Evolutionary conservation across 2,888 invertebrate species (phyloP).

Genomic region (Stenurella melanura): DNA sequence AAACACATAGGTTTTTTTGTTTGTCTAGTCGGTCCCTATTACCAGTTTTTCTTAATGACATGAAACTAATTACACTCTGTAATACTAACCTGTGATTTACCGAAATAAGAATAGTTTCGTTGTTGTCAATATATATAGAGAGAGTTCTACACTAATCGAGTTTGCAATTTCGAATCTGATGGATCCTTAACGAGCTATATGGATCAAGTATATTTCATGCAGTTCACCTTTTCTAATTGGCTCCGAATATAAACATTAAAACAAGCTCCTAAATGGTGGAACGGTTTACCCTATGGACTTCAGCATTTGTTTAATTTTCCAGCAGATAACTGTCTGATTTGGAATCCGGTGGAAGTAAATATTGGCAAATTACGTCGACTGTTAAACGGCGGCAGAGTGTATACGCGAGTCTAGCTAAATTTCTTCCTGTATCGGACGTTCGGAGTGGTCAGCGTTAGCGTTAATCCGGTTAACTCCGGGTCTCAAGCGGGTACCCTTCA

Average conservation of each 20-base stretch:
- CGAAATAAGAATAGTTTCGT: too few species aligned
- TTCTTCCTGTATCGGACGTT: constrained; percentile 28
- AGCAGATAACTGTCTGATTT: constrained; percentile 28
- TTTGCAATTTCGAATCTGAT: neutral
- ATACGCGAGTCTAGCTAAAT: constrained; percentile 26
- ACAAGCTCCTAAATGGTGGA: neutral
- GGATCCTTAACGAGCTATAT: neutral
- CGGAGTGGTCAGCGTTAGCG: constrained; percentile 38
- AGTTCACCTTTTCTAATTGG: neutral
- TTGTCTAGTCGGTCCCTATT: too few species aligned
- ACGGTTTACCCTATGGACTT: constrained; percentile 20
- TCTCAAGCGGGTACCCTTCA: constrained; percentile 56
- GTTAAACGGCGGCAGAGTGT: neutral
- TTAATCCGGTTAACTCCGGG: constrained; percentile 50
- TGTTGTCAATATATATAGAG: too few species aligned
- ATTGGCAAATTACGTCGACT: constrained; percentile 24
- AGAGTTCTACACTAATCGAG: too few species aligned
- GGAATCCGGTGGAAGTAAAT: constrained; percentile 21
- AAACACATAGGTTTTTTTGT: too few species aligned
- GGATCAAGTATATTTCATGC: neutral
- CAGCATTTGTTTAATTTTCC: constrained; percentile 33
- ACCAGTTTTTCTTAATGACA: too few species aligned
- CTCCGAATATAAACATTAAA: constrained; percentile 16
- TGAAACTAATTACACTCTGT: too few species aligned
- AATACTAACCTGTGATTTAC: too few species aligned